Evolutionary conservation across 2,113 vertebrate genomes (phyloP).

Genomic region (Microtus oregoni): DNA sequence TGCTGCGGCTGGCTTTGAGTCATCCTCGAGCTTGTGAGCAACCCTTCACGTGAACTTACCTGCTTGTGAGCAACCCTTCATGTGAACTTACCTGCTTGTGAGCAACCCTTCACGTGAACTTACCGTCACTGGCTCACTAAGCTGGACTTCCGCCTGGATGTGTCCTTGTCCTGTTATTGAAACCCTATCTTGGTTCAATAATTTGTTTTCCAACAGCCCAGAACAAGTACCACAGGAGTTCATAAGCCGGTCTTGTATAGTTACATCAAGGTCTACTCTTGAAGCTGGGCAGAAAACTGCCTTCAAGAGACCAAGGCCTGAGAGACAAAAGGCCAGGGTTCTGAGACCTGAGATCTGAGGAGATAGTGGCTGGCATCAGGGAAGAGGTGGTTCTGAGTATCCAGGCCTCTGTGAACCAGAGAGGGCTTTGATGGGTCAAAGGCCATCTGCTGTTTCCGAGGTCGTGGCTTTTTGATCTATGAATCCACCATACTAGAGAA

Average conservation of each 20-base stretch:
- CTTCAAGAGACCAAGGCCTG: rapidly evolving
- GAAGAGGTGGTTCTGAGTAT: too few relatives aligned
- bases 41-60: too few relatives aligned
- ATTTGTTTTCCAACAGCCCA: neutral
- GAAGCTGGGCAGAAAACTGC: rapidly evolving
- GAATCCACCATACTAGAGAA: neutral
- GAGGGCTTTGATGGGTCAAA: neutral
- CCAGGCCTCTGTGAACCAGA: neutral
- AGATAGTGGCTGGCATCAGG: neutral
- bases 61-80: neutral
- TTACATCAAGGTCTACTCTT: neutral
- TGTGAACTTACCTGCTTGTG: neutral
- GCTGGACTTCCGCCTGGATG: neutral
- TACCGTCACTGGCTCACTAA: too few relatives aligned
- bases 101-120: neutral
- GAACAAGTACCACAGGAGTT: neutral
- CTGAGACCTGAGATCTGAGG: neutral
- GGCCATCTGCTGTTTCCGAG: neutral
- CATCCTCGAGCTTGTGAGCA: neutral
- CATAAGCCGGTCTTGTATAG: too few relatives aligned
- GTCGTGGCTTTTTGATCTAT: neutral
- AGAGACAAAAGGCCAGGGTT: too few relatives aligned
- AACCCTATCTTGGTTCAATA: neutral
- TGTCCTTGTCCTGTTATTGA: too few relatives aligned
- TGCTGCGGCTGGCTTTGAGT: neutral